Evolutionary conservation across 2,888 invertebrate species (phyloP), one percentile per base, ranked within the genome.

Genomic region (Cheilosia vernalis): DNA sequence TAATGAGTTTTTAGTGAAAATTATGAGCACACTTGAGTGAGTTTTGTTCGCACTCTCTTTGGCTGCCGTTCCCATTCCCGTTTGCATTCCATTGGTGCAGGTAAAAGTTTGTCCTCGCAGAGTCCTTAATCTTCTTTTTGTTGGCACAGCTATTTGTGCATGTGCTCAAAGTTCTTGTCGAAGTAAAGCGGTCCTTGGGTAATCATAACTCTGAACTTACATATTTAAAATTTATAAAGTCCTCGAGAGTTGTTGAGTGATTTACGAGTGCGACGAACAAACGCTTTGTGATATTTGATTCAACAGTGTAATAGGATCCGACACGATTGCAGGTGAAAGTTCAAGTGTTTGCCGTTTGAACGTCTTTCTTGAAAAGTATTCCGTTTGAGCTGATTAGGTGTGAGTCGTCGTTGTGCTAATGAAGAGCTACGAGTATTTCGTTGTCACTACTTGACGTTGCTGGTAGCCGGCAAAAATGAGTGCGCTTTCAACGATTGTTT

Each of bases 21-120:
- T 83, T 83, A 83, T 74, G 83, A 83, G 72, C 81, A 77, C 81
- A 76, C 76, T 80, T 72, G 81, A 85, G 53, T 53, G 69, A 74
- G 66, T 60, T 66, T 69, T 24, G 49, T 79, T 70, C 30, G 24
- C 56, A 49, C 40, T 63, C 24, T 15, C 42, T 33, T 33, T 33
- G 33, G 33, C 33, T 33, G 10, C 33, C 33, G 3, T 33, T 33
- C 67, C 19, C 15, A 27, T 30, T 19, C 24, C 24, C 24, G 24
- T 27, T 27, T 5, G 24, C 27, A 13, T 27, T 21, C 40, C 13
- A 49, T 44, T 67, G 53, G 70, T 53, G 55, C 44, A 56, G 79
- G 69, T 64, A 79, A 79, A 51, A 73, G 58, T 69, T 74, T 27
- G 40, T 19, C 56, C 37, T 27, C 60, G 37, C 33, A n/a, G 7